Conservation (phyloP, 92 coral and sea anemone genomes). For the Actinernus sp. region DNA sequence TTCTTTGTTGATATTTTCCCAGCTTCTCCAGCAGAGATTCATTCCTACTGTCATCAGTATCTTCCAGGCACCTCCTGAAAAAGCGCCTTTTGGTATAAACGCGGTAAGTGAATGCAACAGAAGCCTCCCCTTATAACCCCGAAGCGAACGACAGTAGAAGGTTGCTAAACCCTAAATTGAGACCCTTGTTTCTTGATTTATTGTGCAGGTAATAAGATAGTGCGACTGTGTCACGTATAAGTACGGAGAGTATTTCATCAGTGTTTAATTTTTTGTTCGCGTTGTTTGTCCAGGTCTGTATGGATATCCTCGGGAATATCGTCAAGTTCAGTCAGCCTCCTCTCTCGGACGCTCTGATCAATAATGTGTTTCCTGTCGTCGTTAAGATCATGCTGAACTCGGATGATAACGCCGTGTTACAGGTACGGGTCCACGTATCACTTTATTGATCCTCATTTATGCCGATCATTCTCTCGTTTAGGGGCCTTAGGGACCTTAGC, state of each 20-base stretch:
- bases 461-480: too few relatives aligned
- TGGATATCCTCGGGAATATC: constrained; percentile 87
- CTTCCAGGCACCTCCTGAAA: constrained; percentile 95
- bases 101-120: constrained; percentile 81
- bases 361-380: constrained; percentile 89
- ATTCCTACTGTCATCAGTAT: constrained; percentile 93
- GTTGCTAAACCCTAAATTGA: not conserved
- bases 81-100: constrained; percentile 87
- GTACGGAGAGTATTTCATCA: not conserved
- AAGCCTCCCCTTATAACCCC: too few relatives aligned
- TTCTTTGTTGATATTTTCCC: constrained; percentile 3
- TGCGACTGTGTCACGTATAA: not conserved
- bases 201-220: not conserved
- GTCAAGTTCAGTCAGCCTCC: constrained; percentile 83
- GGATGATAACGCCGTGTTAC: constrained; percentile 93
- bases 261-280: too few relatives aligned
- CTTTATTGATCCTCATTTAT: too few relatives aligned
- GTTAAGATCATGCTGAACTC: constrained; percentile 88
- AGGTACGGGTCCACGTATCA: too few relatives aligned
- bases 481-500: too few relatives aligned
- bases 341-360: constrained; percentile 77
- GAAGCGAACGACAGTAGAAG: too few relatives aligned
- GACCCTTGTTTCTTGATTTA: not conserved
- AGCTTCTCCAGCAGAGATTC: constrained; percentile 94
- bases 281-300: constrained; percentile 60